Percentiles rank a stretch among this genome's conserved stretches.
These are phyloP conservation scores for Protobothrops mucrosquamatus DNA, from an alignment of 2,113 vertebrate genomes.

Conservation along the genomic window DNA sequence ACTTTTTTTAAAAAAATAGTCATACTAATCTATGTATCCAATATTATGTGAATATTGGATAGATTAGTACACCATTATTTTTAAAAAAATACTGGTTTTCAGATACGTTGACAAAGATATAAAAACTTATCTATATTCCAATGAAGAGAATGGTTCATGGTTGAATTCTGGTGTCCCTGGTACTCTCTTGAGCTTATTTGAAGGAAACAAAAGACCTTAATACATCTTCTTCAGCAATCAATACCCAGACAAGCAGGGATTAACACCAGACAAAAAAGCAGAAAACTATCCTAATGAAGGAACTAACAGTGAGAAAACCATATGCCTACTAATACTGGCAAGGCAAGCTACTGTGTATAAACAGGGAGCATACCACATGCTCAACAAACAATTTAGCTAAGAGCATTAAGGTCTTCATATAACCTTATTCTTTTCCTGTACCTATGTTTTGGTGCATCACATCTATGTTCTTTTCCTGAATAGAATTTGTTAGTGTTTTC, in stretches of 20 bases:
- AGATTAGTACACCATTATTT: not conserved
- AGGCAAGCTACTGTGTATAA: not conserved
- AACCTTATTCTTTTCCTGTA: not conserved
- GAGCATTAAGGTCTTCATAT: not conserved
- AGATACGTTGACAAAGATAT: not conserved
- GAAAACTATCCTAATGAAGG: not conserved
- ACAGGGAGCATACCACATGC: not conserved
- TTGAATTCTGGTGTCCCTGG: not conserved
- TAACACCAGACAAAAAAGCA: not conserved
- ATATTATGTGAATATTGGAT: not conserved
- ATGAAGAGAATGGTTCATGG: not conserved
- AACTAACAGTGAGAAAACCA: not conserved
- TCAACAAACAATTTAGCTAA: not conserved
- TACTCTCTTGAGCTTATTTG: not conserved
- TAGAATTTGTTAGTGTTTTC: not conserved
- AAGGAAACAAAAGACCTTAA: not conserved
- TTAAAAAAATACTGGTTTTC: not conserved
- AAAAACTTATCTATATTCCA: not conserved
- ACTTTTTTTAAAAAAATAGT: not conserved
- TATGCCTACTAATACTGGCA: not conserved
- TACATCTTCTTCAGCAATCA: not conserved
- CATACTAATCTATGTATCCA: not conserved
- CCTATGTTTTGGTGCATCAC: not conserved
- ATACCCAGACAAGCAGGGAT: not conserved
- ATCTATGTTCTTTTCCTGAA: not conserved